phyloP scores from a whole-genome alignment of 1,140 invertebrate species.

The Nasonia giraulti region DNA sequence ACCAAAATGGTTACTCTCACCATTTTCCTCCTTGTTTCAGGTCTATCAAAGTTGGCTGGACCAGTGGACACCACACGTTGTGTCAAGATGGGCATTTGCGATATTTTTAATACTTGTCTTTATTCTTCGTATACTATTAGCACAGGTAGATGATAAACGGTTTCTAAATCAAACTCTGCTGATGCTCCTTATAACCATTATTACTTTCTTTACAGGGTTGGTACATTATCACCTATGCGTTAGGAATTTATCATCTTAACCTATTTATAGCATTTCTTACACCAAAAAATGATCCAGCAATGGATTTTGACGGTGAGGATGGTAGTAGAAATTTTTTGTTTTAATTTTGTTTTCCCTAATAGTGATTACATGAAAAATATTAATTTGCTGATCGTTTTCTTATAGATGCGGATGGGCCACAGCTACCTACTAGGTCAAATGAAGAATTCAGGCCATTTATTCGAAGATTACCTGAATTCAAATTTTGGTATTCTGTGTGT shows the following conservation, averaged over 20 bases:
- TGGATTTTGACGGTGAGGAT: constrained; percentile 90
- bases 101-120: constrained; percentile 66
- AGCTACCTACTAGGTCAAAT: constrained; percentile 93
- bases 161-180: not conserved
- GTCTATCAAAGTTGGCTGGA: constrained; percentile 72
- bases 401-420: constrained; percentile 88
- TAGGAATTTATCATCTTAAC: constrained; percentile 99
- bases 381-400: not conserved
- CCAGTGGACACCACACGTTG: constrained; percentile 69
- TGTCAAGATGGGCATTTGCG: constrained; percentile 67
- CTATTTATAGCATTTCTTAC: constrained; percentile 99
- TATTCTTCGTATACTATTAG: constrained; percentile 67
- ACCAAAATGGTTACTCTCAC: not conserved
- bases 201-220: constrained; percentile 87
- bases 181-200: not conserved
- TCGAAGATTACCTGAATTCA: constrained; percentile 97
- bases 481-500: constrained; percentile 98
- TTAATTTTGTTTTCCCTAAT: not conserved
- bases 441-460: constrained; percentile 99
- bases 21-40: constrained; percentile 55
- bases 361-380: not conserved
- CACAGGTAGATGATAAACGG: constrained; percentile 58
- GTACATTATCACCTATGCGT: constrained; percentile 99
- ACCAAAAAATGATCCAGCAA: constrained; percentile 98
- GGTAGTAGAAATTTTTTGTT: not conserved